Evolutionary conservation across 2,113 vertebrate species (phyloP).

Genomic region (Microtus montanus): DNA sequence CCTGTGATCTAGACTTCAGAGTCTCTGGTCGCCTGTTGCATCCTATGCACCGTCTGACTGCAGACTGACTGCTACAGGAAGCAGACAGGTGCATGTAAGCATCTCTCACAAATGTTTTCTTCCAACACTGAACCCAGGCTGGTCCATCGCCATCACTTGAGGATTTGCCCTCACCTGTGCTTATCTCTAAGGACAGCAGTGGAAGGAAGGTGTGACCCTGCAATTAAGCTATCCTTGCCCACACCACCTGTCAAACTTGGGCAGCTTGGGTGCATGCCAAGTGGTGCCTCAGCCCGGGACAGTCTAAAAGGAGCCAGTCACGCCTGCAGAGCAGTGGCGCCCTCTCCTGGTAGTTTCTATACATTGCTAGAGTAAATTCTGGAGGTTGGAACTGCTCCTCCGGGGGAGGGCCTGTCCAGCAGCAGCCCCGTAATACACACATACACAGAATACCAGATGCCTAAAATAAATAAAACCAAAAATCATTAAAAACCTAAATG

Average conservation of each 20-base stretch:
- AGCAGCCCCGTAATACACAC: rapidly evolving
- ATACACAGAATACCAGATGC: not conserved
- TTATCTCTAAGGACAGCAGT: rapidly evolving
- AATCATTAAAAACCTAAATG: not conserved
- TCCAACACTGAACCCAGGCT: not conserved
- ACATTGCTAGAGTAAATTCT: rapidly evolving
- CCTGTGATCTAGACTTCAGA: no score
- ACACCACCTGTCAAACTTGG: rapidly evolving
- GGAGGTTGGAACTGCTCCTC: rapidly evolving
- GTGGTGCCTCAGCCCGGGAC: not conserved
- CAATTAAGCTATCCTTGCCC: not conserved
- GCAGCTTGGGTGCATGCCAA: rapidly evolving
- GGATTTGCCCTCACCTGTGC: rapidly evolving
- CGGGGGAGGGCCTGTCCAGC: rapidly evolving
- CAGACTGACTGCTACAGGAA: not conserved
- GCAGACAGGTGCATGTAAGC: no score
- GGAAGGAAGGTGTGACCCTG: rapidly evolving
- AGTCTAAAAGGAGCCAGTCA: rapidly evolving
- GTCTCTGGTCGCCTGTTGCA: not conserved
- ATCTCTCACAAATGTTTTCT: not conserved
- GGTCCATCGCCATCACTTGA: not conserved
- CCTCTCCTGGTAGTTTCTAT: constrained; percentile 40
- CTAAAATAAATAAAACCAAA: not conserved
- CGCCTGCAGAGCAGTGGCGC: not conserved
- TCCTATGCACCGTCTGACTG: not conserved